Percentiles rank a stretch among this genome's conserved stretches.
Conservation (phyloP, 2,797 vertebrate genomes). For the Myotis daubentonii region DNA sequence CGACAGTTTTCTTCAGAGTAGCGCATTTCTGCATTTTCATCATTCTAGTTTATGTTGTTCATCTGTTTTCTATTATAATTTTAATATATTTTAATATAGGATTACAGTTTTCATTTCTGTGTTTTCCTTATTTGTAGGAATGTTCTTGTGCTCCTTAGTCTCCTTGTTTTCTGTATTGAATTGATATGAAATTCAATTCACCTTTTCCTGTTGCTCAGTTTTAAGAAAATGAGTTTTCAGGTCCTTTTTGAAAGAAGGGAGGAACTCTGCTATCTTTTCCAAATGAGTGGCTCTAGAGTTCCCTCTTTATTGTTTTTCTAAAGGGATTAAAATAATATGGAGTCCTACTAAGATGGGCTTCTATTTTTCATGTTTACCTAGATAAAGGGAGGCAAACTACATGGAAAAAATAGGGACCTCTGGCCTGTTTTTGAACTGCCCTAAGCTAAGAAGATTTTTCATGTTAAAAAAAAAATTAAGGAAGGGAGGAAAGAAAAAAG, state of each 20-base stretch:
- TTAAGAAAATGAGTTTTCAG: background rate
- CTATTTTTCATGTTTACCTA: background rate
- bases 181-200: background rate
- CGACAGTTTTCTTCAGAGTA: background rate
- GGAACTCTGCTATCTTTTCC: background rate
- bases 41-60: background rate
- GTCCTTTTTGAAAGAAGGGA: background rate
- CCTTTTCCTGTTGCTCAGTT: background rate
- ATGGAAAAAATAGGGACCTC: background rate
- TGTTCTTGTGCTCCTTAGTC: background rate
- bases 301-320: conserved; percentile 43
- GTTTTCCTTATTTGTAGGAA: background rate
- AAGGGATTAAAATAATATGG: background rate
- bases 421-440: background rate
- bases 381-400: background rate
- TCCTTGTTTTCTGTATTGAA: background rate
- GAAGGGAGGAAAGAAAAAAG: background rate
- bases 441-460: background rate
- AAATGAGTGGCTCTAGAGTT: background rate
- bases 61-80: background rate
- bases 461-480: background rate
- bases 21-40: background rate
- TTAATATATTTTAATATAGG: conserved; percentile 3
- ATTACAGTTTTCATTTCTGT: background rate
- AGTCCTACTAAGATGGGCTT: background rate